A percentile compares a stretch with the other conserved stretches of the same genome.
These are phyloP conservation scores for Sorex fumeus DNA, from an alignment of 2,113 vertebrate genomes.

Conservation along the genomic window DNA sequence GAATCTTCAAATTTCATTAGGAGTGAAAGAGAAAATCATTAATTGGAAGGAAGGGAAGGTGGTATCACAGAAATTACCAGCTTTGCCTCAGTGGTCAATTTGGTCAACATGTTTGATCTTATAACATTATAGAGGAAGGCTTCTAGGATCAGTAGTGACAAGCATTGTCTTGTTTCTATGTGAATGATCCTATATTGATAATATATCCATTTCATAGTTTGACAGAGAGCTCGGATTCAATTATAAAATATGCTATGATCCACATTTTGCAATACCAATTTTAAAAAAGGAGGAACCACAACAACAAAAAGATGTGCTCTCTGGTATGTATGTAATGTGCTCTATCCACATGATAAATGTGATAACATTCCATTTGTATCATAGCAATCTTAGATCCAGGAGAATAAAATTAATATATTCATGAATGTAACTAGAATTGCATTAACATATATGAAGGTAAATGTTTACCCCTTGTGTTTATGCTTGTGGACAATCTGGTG, in stretches of 20 bases:
- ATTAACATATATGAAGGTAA: slow-evolving; percentile 74
- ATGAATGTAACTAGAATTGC: slow-evolving; percentile 60
- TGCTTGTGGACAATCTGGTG: slow-evolving; percentile 71
- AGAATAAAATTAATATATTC: slow-evolving; percentile 77
- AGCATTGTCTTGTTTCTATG: not conserved
- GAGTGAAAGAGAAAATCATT: slow-evolving; percentile 2
- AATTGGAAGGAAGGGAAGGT: not conserved
- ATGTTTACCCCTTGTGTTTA: slow-evolving; percentile 68
- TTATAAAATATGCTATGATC: not conserved
- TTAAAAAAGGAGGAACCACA: not conserved
- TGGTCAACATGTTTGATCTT: not conserved
- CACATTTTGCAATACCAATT: slow-evolving; percentile 19
- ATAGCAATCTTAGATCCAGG: slow-evolving; percentile 59
- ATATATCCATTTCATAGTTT: not conserved
- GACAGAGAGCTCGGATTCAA: not conserved
- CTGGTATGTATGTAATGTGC: slow-evolving; percentile 22
- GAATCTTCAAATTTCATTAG: not conserved
- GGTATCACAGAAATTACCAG: not conserved
- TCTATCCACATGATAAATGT: slow-evolving; percentile 8
- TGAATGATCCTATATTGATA: not conserved
- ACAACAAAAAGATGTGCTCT: slow-evolving; percentile 2
- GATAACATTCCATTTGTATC: slow-evolving; percentile 53
- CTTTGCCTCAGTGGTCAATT: slow-evolving; percentile 3
- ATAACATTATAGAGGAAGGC: not conserved
- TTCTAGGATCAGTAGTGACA: not conserved